Evolutionary conservation across 2,888 invertebrate genomes (phyloP), one percentile per base, ranked within the genome.

Genomic region (Pseudolycoriella hygida): DNA sequence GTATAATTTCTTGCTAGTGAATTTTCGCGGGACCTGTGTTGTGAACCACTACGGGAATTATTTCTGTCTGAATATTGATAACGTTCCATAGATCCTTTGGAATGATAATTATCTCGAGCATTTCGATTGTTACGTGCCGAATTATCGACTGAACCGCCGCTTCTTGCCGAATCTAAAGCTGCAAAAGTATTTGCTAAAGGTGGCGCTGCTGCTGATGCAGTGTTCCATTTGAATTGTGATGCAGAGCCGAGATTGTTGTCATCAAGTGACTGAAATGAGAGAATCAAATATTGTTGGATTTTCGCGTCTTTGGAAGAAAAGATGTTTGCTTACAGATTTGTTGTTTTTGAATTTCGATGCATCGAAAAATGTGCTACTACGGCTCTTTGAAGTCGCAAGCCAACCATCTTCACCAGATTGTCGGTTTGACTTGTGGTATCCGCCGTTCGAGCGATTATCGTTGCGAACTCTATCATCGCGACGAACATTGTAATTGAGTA

Each of bases 11-110:
- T 56, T 3, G 64, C 60, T 2, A 61, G 57, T 1, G 64, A 64
- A 44, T 55, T 68, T 50, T 67, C 69, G 25, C 66, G 58, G 3
- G 67, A 67, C 10, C 71, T 60, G 48, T 74, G 73, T 48, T 74
- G 72, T 40, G 74, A 75, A 45, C 74, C 71, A 34, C 74, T 72
- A 49, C 74, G 65, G 6, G 73, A 69, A 51, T 67, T 64, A 40
- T 71, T 63, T 44, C 67, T 67, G 52, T 69, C 71, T 62, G 48
- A 19, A 34, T 34, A 12, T 43, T 54, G 55, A 39, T 56, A 54
- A 57, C 56, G 50, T 64, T 65, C 67, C 64, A 68, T 44, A 54
- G 61, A 54, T 50, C 60, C 60, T 39, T 57, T 54, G 39, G 57
- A 56, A 60, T 52, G 48, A 40, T 50, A 53, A 18, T 53, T 47